These are phyloP conservation scores for Eubucco bourcierii DNA, from an alignment of 2,113 vertebrate genomes.

Conservation along the genomic window DNA sequence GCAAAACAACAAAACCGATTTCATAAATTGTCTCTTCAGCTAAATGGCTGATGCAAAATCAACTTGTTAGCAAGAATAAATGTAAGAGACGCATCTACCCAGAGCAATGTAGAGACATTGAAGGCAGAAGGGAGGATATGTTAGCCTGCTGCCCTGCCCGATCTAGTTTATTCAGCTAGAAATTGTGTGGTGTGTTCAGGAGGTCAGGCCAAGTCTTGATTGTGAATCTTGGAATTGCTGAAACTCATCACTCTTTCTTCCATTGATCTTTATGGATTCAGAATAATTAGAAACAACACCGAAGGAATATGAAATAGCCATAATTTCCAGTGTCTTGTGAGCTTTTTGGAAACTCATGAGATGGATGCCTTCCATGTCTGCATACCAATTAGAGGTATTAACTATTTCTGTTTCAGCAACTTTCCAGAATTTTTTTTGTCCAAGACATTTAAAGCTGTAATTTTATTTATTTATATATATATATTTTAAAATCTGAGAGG, in stretches of 20 bases:
- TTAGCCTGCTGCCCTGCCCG: not conserved
- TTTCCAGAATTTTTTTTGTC: not conserved
- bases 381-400: not conserved
- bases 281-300: not conserved
- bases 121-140: not conserved
- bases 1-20: not conserved
- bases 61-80: not conserved
- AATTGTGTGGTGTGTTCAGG: not conserved
- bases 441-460: not conserved
- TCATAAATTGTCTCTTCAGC: not conserved
- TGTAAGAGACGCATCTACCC: not conserved
- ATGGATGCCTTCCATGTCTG: not conserved
- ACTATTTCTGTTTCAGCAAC: not conserved
- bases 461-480: too few relatives aligned
- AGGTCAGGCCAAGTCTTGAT: not conserved
- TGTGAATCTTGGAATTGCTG: not conserved
- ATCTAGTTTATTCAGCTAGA: rapidly evolving
- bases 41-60: not conserved
- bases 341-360: not conserved
- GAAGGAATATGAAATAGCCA: not conserved
- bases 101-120: not conserved
- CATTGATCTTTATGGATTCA: not conserved
- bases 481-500: too few relatives aligned
- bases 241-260: not conserved
- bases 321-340: not conserved